Evolutionary conservation across 2,888 invertebrate species (phyloP).

Genomic region (Drosophila niveifrons): DNA sequence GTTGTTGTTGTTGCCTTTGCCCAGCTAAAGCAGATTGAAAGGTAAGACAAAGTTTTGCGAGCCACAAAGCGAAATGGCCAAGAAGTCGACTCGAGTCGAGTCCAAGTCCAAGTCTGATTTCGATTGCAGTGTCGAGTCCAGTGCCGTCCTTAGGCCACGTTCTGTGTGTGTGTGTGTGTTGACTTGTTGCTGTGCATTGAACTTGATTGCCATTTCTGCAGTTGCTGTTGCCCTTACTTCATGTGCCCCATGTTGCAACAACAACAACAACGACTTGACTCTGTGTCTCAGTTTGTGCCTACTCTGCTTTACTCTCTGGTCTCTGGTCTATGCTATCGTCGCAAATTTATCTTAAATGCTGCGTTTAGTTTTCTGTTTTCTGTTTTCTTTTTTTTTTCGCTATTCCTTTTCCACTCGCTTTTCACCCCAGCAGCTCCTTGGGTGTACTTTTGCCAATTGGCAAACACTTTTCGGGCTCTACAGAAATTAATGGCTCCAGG

Average conservation of each 20-base stretch:
- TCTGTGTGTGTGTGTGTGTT: conserved; percentile 22
- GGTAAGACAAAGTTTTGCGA: conserved; percentile 47
- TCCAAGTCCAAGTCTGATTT: conserved; percentile 1
- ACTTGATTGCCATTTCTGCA: conserved; percentile 68
- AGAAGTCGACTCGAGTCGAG: conserved; percentile 32
- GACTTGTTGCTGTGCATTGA: conserved; percentile 75
- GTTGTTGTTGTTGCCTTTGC: neutral
- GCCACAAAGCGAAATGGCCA: conserved; percentile 56
- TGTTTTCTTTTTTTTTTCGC: conserved; percentile 20
- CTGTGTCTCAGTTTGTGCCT: conserved; percentile 26
- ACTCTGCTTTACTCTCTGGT: conserved; percentile 10
- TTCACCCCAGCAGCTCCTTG: conserved; percentile 15
- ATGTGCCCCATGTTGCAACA: conserved; percentile 28
- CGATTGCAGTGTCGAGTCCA: conserved; percentile 2
- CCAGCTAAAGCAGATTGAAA: conserved; percentile 44
- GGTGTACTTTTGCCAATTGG: conserved; percentile 46
- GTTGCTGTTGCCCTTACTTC: conserved; percentile 44
- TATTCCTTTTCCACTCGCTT: conserved; percentile 2
- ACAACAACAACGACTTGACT: too few relatives aligned
- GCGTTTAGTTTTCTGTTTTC: conserved; percentile 68
- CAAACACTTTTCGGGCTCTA: conserved; percentile 67
- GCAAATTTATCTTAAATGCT: conserved; percentile 77
- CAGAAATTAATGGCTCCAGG: conserved; percentile 72
- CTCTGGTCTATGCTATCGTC: conserved; percentile 61
- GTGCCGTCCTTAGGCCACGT: conserved; percentile 32